phyloP scores from a whole-genome alignment of 2,113 vertebrate genomes.

The Taurulus bubalis region DNA sequence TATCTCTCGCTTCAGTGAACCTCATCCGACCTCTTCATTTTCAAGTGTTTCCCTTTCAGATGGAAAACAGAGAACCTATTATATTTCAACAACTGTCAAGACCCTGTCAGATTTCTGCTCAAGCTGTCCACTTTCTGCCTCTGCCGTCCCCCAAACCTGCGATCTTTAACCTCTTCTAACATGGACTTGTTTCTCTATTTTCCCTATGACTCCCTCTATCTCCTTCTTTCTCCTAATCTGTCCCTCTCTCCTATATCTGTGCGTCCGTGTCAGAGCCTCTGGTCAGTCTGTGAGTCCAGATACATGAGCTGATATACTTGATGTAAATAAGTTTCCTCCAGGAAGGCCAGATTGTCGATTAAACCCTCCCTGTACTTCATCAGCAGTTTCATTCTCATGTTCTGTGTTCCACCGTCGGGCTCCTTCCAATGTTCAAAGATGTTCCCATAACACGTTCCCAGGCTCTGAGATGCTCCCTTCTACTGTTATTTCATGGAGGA shows the following conservation, averaged over 20 bases:
- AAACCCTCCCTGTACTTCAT: constrained; percentile 37
- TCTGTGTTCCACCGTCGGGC: constrained; percentile 52
- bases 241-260: constrained; percentile 37
- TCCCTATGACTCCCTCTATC: constrained; percentile 20
- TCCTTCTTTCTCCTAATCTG: constrained; percentile 14
- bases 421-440: constrained; percentile 58
- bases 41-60: constrained; percentile 45
- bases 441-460: constrained; percentile 44
- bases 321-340: constrained; percentile 77
- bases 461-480: constrained; percentile 54
- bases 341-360: constrained; percentile 58
- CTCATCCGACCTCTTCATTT: constrained; percentile 47
- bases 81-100: constrained; percentile 54
- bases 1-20: constrained; percentile 47
- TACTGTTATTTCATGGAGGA: constrained; percentile 66
- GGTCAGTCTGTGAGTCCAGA: constrained; percentile 69
- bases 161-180: constrained; percentile 37
- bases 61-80: constrained; percentile 55
- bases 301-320: constrained; percentile 66
- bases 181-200: constrained; percentile 31
- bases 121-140: constrained; percentile 53
- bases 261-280: constrained; percentile 65
- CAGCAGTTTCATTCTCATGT: constrained; percentile 50
- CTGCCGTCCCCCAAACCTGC: constrained; percentile 36
- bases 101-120: constrained; percentile 44